phyloP scores from a whole-genome alignment of 2,888 invertebrate genomes.

The Acronicta aceris region DNA sequence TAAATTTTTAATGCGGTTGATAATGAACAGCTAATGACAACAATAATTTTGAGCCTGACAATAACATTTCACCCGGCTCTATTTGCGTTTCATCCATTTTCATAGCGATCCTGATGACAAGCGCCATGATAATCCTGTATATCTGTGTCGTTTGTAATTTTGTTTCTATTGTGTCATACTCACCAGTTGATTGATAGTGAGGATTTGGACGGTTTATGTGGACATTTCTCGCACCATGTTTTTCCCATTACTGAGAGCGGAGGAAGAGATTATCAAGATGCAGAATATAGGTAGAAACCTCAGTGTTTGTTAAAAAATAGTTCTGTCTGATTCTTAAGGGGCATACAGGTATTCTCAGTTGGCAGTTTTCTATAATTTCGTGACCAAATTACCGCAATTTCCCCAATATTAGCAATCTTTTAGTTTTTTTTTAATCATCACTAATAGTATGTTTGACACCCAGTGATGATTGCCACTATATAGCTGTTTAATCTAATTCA shows the following conservation, averaged over 20 bases:
- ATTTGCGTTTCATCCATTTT: constrained; percentile 21
- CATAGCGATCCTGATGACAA: constrained; percentile 10
- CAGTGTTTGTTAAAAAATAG: too few relatives aligned
- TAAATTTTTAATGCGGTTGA: constrained; percentile 30
- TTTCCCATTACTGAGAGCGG: not conserved
- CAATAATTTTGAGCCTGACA: not conserved
- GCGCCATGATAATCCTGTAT: constrained; percentile 15
- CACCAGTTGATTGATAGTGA: constrained; percentile 36
- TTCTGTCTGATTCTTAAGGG: too few relatives aligned
- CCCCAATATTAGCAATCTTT: too few relatives aligned
- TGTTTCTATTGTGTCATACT: constrained; percentile 16
- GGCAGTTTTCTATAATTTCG: too few relatives aligned
- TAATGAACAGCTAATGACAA: constrained; percentile 25
- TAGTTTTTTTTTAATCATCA: too few relatives aligned
- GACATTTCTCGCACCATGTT: not conserved
- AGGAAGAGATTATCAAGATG: not conserved
- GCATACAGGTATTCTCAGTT: too few relatives aligned
- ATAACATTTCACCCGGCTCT: constrained; percentile 9
- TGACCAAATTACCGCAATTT: too few relatives aligned
- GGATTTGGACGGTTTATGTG: constrained; percentile 7
- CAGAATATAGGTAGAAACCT: not conserved
- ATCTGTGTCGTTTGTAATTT: constrained; percentile 19
- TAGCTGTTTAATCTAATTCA: too few relatives aligned
- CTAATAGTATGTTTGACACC: too few relatives aligned
- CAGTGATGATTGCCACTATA: too few relatives aligned